A percentile compares a stretch with the other conserved stretches of the same genome.
phyloP scores from a whole-genome alignment of 2,888 invertebrate species.

The Nomada fucata region DNA sequence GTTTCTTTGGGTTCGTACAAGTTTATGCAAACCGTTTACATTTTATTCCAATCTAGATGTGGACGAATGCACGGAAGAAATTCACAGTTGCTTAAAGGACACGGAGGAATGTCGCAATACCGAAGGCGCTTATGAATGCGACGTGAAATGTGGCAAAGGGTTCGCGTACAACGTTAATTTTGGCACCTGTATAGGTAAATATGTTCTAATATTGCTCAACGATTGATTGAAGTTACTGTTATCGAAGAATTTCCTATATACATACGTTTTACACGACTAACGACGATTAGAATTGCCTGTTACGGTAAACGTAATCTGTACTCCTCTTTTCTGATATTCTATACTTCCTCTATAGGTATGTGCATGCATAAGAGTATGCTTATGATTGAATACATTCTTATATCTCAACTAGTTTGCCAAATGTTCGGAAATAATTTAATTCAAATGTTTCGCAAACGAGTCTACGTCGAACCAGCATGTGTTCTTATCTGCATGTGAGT shows the following conservation, averaged over 20 bases:
- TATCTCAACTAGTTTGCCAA: slow-evolving; percentile 26
- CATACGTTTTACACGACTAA: not conserved
- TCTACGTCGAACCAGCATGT: slow-evolving; percentile 33
- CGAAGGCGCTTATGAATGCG: slow-evolving; percentile 85
- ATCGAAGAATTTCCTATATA: not conserved
- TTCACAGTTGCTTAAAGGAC: slow-evolving; percentile 86
- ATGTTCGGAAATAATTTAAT: slow-evolving; percentile 2
- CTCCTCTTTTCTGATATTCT: not conserved
- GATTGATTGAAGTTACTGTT: not conserved
- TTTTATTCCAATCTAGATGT: slow-evolving; percentile 86
- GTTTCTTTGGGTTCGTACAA: not conserved
- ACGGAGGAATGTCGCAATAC: slow-evolving; percentile 84
- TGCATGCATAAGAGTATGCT: slow-evolving; percentile 46
- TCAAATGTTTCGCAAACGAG: not conserved
- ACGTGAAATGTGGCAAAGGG: slow-evolving; percentile 78
- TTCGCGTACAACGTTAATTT: slow-evolving; percentile 73
- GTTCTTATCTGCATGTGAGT: slow-evolving; percentile 57
- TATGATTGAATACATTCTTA: not conserved
- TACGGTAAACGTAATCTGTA: not conserved
- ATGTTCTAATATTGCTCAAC: not conserved
- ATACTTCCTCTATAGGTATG: slow-evolving; percentile 20
- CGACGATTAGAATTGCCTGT: not conserved
- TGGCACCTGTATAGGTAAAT: slow-evolving; percentile 79
- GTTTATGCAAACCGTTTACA: not conserved
- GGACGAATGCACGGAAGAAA: slow-evolving; percentile 89